Base-by-base conservation (phyloP, 37 sponge, comb jelly and placozoan species). In the Mnemiopsis leidyi region DNA sequence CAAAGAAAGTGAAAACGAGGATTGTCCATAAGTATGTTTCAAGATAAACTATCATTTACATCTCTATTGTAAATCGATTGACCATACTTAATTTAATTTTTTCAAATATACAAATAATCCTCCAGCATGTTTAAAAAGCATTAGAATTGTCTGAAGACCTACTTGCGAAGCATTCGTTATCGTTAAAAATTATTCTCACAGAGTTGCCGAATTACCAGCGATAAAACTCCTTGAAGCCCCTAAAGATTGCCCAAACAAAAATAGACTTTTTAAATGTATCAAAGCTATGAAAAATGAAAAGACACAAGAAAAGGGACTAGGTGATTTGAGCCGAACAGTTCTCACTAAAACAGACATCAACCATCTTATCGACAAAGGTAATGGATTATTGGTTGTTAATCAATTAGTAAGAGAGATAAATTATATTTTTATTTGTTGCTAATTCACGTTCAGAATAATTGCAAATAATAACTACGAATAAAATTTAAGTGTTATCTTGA, bases 351-450 rank as follows among this genome's bases (percentile, higher is more conserved):
- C n/a, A 28, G 90, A 85, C 29, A 37, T 85, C 26, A 38, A 85
- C 29, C 90, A 85, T 85, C 90, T 85, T 18, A 38, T 85, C 9
- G 90, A 85, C 2, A 85, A 85, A 85, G 90, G 90, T 85, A 33
- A 39, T 29, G 7, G n/a, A n/a, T n/a, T n/a, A n/a, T n/a, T n/a
- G n/a, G n/a, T n/a, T n/a, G n/a, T n/a, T n/a, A n/a, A n/a, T n/a
- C n/a, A n/a, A n/a, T n/a, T n/a, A n/a, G n/a, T n/a, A n/a, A n/a
- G n/a, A n/a, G n/a, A n/a, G n/a, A n/a, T n/a, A n/a, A n/a, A n/a
- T n/a, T n/a, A n/a, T n/a, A n/a, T n/a, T n/a, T n/a, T n/a, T n/a
- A n/a, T n/a, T n/a, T n/a, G n/a, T n/a, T n/a, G n/a, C n/a, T n/a
- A n/a, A n/a, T n/a, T n/a, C n/a, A n/a, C n/a, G n/a, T n/a, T n/a